phyloP scores from a whole-genome alignment of 2,888 invertebrate genomes.

The Idaea biselata region DNA sequence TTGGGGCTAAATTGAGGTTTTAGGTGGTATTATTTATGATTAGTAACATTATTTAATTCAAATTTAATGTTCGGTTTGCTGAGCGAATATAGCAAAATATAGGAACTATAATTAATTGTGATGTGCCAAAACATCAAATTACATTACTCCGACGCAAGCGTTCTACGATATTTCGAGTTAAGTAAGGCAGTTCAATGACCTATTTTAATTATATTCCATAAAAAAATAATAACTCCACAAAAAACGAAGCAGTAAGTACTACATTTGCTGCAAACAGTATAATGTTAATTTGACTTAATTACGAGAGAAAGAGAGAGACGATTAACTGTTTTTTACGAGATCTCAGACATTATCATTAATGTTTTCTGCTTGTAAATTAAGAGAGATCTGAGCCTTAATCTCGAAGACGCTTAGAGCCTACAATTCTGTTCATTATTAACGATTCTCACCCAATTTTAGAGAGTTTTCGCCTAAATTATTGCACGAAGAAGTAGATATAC shows the following conservation, averaged over 20 bases:
- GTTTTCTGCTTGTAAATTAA: constrained; percentile 68
- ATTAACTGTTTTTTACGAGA: constrained; percentile 70
- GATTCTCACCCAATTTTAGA: background rate
- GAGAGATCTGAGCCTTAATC: constrained; percentile 45
- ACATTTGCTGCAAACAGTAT: constrained; percentile 62
- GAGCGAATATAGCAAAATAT: too few species aligned
- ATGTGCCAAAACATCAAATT: too few species aligned
- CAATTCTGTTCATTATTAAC: constrained; percentile 1
- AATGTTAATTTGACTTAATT: constrained; percentile 73
- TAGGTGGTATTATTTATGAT: too few species aligned
- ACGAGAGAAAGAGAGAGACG: constrained; percentile 52
- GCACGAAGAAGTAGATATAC: too few species aligned
- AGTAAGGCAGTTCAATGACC: too few species aligned
- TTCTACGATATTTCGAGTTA: too few species aligned
- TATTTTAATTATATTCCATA: background rate
- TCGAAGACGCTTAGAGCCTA: constrained; percentile 12
- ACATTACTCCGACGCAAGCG: too few species aligned
- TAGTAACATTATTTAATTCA: too few species aligned
- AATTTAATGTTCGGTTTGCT: too few species aligned
- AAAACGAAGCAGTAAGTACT: constrained; percentile 56
- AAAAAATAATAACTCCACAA: background rate
- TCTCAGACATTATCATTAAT: constrained; percentile 60
- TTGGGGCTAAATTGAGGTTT: too few species aligned
- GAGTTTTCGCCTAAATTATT: background rate
- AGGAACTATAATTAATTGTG: too few species aligned